These are phyloP conservation scores for Nycteola revayana DNA, from an alignment of 2,888 invertebrate genomes.

Conservation along the genomic window DNA sequence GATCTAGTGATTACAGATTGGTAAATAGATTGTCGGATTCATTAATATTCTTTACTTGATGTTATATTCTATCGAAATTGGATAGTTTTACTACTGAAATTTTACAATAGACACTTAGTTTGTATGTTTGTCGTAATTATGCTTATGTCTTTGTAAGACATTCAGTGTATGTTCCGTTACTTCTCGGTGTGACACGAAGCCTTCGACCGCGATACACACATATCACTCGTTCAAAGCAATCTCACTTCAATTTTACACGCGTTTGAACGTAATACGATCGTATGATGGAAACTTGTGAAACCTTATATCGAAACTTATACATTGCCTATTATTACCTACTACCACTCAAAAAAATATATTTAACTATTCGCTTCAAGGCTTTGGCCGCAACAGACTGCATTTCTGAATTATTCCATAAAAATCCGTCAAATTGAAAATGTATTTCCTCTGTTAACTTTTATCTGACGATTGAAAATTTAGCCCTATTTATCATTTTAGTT, in stretches of 20 bases:
- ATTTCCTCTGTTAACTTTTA: no score
- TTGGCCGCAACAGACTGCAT: no score
- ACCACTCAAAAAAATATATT: no score
- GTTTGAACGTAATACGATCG: conserved; percentile 68
- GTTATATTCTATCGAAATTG: no score
- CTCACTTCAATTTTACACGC: conserved; percentile 75
- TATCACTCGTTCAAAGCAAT: conserved; percentile 56
- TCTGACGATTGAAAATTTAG: no score
- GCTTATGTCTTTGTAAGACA: not conserved
- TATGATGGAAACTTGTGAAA: conserved; percentile 42
- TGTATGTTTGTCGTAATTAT: not conserved
- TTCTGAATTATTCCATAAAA: no score
- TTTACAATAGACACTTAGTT: not conserved
- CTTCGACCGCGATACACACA: conserved; percentile 35
- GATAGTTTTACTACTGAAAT: no score
- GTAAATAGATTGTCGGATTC: not conserved
- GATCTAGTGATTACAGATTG: not conserved
- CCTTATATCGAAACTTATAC: conserved; percentile 17
- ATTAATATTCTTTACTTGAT: not conserved
- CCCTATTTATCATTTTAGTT: no score
- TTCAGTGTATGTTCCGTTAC: conserved; percentile 21
- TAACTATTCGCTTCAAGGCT: no score
- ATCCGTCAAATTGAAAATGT: no score
- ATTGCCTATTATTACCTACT: no score
- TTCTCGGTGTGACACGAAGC: conserved; percentile 39